Evolutionary conservation across 2,113 vertebrate genomes (phyloP).

Genomic region (Micronycteris hirsuta): DNA sequence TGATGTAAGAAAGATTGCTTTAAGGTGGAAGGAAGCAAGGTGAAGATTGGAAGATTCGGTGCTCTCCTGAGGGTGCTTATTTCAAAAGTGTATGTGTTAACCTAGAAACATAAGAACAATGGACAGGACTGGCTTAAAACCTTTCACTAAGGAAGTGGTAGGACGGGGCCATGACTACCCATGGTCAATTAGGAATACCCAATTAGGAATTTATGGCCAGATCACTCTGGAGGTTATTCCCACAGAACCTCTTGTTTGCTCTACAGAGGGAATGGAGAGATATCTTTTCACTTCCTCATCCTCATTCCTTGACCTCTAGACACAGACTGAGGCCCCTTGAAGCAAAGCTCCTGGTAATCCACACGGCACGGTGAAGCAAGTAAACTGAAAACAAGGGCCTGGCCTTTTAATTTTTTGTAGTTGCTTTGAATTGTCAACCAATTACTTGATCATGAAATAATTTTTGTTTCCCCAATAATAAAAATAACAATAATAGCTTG

Average conservation of each 20-base stretch:
- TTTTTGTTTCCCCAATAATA: constrained; percentile 72
- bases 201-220: neutral
- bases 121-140: neutral
- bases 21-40: neutral
- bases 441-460: constrained; percentile 50
- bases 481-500: constrained; percentile 76
- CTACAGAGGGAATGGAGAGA: neutral
- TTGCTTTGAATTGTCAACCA: constrained; percentile 43
- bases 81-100: neutral
- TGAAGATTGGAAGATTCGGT: neutral
- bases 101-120: neutral
- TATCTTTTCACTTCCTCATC: neutral
- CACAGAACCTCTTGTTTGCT: neutral
- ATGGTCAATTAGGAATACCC: neutral
- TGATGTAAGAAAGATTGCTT: neutral
- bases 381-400: neutral
- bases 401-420: neutral
- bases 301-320: neutral
- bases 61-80: neutral
- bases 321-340: neutral
- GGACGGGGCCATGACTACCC: neutral
- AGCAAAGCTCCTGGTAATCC: neutral
- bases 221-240: neutral
- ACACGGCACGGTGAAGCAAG: neutral
- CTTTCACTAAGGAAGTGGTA: neutral